Evolutionary conservation across 1,140 invertebrate species (phyloP).

Genomic region (Drosophila sp.): DNA sequence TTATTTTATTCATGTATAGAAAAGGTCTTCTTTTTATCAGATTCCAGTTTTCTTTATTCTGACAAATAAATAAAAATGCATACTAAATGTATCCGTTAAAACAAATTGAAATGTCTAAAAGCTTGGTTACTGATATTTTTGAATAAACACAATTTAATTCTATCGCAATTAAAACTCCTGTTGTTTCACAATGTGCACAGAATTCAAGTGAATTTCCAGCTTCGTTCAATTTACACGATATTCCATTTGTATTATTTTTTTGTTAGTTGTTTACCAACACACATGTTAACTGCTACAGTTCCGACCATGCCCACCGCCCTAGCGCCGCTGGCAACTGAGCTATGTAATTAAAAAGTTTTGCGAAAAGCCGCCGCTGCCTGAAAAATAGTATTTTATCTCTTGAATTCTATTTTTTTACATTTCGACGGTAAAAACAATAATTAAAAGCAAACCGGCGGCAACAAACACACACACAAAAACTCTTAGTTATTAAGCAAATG

Average conservation of each 20-base stretch:
- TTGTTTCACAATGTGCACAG: no score
- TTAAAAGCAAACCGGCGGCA: conserved; percentile 46
- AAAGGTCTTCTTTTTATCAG: no score
- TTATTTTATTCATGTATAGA: no score
- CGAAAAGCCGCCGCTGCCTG: conserved; percentile 29
- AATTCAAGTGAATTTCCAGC: background rate
- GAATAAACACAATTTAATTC: no score
- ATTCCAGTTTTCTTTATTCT: no score
- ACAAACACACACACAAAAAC: conserved; percentile 8
- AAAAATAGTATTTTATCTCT: conserved; percentile 17
- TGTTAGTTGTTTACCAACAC: conserved; percentile 18
- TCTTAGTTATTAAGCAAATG: conserved; percentile 51
- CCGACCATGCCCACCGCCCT: background rate
- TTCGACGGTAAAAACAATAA: conserved; percentile 54
- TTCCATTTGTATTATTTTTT: background rate
- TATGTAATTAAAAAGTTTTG: conserved; percentile 74
- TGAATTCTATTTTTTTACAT: conserved; percentile 51
- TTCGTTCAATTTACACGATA: conserved; percentile 6
- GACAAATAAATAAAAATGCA: no score
- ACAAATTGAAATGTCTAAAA: no score
- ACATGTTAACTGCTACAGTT: conserved; percentile 29
- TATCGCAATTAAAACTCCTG: no score
- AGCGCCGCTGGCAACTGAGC: conserved; percentile 42
- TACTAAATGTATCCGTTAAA: no score
- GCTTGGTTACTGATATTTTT: no score